Evolutionary conservation across 2,797 vertebrate species (phyloP).

Genomic region (Lagodon rhomboides): DNA sequence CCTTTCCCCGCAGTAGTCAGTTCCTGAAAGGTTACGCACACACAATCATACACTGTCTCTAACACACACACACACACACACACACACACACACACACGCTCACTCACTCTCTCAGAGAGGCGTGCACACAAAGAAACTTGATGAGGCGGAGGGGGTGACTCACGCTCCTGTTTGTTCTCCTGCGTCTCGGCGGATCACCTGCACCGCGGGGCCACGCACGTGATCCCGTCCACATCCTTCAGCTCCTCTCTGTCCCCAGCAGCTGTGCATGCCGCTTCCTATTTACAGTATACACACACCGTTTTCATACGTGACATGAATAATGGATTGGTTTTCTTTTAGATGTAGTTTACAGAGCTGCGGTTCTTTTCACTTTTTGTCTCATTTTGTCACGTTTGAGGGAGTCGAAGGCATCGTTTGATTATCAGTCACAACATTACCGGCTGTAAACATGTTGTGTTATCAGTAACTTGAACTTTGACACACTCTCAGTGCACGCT

Average conservation of each 20-base stretch:
- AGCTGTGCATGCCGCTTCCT: slow-evolving; percentile 19
- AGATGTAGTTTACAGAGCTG: not conserved
- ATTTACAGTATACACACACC: slow-evolving; percentile 15
- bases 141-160: slow-evolving; percentile 78
- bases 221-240: slow-evolving; percentile 62
- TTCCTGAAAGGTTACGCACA: slow-evolving; percentile 62
- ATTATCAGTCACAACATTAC: slow-evolving; percentile 15
- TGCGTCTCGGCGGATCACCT: slow-evolving; percentile 78
- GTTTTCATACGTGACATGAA: slow-evolving; percentile 21
- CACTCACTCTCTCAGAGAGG: slow-evolving; percentile 16
- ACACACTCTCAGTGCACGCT: not conserved
- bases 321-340: not conserved
- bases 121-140: slow-evolving; percentile 66
- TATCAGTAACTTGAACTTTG: slow-evolving; percentile 20
- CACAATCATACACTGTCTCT: slow-evolving; percentile 22
- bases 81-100: not conserved
- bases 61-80: slow-evolving; percentile 2
- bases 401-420: not conserved
- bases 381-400: not conserved
- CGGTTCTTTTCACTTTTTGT: not conserved
- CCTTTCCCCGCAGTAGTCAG: slow-evolving; percentile 55
- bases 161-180: slow-evolving; percentile 74
- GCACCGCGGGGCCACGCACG: slow-evolving; percentile 66
- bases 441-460: slow-evolving; percentile 21
- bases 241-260: slow-evolving; percentile 35